Base-by-base conservation (phyloP, 2,888 invertebrate genomes). In the Cecidostiba fungosa region DNA sequence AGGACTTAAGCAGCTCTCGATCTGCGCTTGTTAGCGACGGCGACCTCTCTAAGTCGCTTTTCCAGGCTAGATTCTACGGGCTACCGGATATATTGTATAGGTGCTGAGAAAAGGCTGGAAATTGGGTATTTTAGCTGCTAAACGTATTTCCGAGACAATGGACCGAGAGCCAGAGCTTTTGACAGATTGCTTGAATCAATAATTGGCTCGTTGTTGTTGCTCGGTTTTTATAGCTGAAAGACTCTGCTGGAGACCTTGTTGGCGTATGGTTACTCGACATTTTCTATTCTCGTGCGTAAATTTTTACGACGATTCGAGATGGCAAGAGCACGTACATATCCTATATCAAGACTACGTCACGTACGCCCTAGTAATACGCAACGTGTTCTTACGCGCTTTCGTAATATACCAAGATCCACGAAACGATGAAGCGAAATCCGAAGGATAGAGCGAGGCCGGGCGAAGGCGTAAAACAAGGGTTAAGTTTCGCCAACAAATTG, bases 401-500 rank as follows among this genome's bases (percentile, higher is more conserved):
- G n/a, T n/a, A n/a, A 32, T 43, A 47, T 16, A 47, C 19, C 59
- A 8, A 19, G 23, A 59, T 59, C 59, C 23, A 8, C 23, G 54
- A 59, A 66, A 66, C 23, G 10, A 10, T 14, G 26, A 66, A 4
- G 66, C 29, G 6, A 39, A 6, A 1, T 32, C n/a, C 16, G 36
- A 23, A 29, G 26, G 54, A 26, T 23, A 14, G 50, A 47, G 50
- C 19, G 32, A 43, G 73, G 62, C 26, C 47, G 32, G 26, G 70
- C n/a, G 76, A 74, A 70, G 85, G 82, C 77, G 85, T 84, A 82
- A 90, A 89, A 90, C 88, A 90, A 89, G 89, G 90, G 88, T 90
- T 89, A 87, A 90, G 88, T 90, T 90, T 90, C 88, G 89, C 88
- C 89, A 90, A 90, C 89, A 89, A 90, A 90, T 90, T 88, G 90